Conservation (phyloP, 2,113 vertebrate species). For the Pedionomus torquatus region DNA sequence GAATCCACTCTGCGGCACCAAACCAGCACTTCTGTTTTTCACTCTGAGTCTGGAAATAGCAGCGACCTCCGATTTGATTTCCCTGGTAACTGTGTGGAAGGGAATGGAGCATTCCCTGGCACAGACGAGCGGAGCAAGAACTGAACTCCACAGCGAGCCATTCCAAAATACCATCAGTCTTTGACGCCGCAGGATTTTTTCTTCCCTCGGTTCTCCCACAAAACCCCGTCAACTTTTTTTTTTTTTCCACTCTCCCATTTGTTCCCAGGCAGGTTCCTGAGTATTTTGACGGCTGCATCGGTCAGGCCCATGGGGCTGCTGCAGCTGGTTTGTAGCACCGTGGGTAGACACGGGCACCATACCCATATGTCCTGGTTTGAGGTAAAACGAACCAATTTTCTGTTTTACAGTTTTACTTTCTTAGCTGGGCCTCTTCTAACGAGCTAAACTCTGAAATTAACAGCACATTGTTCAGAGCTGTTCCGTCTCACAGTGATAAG, state of each 20-base stretch:
- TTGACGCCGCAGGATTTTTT: background rate
- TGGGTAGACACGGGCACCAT: background rate
- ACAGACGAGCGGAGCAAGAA: background rate
- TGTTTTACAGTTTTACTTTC: too few species aligned
- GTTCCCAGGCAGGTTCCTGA: background rate
- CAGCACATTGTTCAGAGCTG: too few species aligned
- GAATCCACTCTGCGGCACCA: background rate
- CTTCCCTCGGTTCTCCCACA: background rate
- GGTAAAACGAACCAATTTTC: too few species aligned
- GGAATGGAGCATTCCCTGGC: background rate
- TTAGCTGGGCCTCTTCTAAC: too few species aligned
- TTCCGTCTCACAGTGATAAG: too few species aligned
- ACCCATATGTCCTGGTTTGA: too few species aligned
- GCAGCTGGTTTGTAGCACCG: background rate
- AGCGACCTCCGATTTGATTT: constrained; percentile 16
- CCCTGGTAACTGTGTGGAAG: background rate
- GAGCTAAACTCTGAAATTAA: too few species aligned
- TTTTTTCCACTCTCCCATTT: background rate
- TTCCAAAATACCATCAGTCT: background rate
- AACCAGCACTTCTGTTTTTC: background rate
- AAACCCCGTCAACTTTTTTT: background rate
- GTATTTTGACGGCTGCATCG: rapidly evolving
- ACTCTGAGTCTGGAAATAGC: background rate
- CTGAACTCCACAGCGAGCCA: background rate
- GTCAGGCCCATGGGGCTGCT: background rate